Percentiles rank a stretch among this genome's conserved stretches.
These are phyloP conservation scores for Eristalis arbustorum DNA, from an alignment of 2,888 invertebrate species.

Conservation along the genomic window DNA sequence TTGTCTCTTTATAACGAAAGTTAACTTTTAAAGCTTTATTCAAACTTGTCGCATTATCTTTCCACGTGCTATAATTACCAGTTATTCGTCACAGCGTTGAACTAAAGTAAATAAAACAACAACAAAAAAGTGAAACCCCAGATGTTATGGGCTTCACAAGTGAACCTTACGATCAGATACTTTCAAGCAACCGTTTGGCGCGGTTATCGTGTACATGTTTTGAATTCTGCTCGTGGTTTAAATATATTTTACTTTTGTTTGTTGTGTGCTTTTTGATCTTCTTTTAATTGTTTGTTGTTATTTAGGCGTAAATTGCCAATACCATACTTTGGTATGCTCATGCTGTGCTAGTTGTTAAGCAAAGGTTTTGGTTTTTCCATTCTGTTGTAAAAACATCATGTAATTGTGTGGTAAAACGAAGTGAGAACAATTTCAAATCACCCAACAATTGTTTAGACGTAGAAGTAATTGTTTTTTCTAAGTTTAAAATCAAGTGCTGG, in stretches of 20 bases:
- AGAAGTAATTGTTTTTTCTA: not conserved
- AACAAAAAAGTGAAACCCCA: slow-evolving; percentile 33
- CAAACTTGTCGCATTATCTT: slow-evolving; percentile 44
- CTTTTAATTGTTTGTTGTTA: not conserved
- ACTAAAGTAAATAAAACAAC: slow-evolving; percentile 31
- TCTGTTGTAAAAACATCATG: not conserved
- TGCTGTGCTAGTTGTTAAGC: not conserved
- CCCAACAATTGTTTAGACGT: not conserved
- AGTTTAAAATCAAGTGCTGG: not conserved
- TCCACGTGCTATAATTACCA: slow-evolving; percentile 28
- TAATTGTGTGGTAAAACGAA: not conserved
- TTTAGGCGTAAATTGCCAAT: not conserved
- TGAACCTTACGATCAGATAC: slow-evolving; percentile 55
- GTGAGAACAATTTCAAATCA: not conserved
- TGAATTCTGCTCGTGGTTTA: not conserved
- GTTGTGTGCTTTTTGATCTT: not conserved
- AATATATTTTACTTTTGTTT: not conserved
- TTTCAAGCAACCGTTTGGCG: slow-evolving; percentile 57
- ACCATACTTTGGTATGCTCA: not conserved
- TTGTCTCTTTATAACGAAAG: slow-evolving; percentile 11
- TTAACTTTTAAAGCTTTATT: slow-evolving; percentile 39
- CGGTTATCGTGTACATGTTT: slow-evolving; percentile 36
- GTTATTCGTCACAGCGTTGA: slow-evolving; percentile 34
- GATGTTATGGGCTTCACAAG: slow-evolving; percentile 29
- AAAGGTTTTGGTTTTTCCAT: not conserved